Evolutionary conservation across 2,888 invertebrate species (phyloP).

Genomic region (Plemyria rubiginata): DNA sequence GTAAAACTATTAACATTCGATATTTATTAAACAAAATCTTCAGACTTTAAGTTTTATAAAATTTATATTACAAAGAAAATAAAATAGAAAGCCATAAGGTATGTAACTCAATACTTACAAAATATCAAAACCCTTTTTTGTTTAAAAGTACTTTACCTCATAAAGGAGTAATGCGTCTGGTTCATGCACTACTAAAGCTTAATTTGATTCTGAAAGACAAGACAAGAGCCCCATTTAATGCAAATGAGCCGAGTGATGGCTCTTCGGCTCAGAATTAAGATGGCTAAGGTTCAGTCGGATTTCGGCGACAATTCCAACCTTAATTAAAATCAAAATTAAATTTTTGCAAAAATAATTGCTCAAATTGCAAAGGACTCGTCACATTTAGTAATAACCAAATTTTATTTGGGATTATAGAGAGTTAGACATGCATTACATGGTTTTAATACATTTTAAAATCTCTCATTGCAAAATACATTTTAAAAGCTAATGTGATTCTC

Average conservation of each 20-base stretch:
- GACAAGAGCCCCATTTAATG: conserved; percentile 29
- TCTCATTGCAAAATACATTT: no score
- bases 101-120: not conserved
- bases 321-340: conserved; percentile 22
- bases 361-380: not conserved
- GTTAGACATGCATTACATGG: no score
- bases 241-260: conserved; percentile 24
- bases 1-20: no score
- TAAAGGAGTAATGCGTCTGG: conserved; percentile 9
- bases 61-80: no score
- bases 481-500: no score
- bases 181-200: conserved; percentile 16
- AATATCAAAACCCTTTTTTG: not conserved
- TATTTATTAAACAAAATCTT: no score
- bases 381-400: not conserved
- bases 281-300: conserved; percentile 5
- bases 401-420: no score
- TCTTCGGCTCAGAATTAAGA: conserved; percentile 24
- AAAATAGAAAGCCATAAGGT: no score
- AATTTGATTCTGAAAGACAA: conserved; percentile 30
- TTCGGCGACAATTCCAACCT: conserved; percentile 17
- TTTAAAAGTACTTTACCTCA: not conserved
- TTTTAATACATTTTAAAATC: no score
- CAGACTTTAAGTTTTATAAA: no score
- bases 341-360: conserved; percentile 1